A percentile compares a stretch with the other conserved stretches of the same genome.
phyloP scores from a whole-genome alignment of 1,140 invertebrate genomes.

The Geopemphigus sp. region DNA sequence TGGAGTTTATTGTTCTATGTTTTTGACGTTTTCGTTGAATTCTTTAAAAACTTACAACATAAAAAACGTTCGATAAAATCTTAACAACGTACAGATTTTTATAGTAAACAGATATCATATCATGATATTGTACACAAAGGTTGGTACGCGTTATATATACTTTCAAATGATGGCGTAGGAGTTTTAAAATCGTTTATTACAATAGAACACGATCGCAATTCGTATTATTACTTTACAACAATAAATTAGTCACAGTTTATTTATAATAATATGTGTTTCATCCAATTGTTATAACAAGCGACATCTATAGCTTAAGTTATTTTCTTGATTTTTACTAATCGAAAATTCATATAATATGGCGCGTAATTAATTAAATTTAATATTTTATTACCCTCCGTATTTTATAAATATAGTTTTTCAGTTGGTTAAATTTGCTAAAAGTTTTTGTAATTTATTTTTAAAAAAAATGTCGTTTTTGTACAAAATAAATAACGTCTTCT shows the following conservation, averaged over 20 bases:
- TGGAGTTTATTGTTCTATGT: no score
- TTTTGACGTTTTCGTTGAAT: no score
- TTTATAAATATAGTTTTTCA: constrained; percentile 31
- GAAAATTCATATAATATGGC: constrained; percentile 1
- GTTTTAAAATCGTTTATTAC: constrained; percentile 15
- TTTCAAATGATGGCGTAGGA: neutral
- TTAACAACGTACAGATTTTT: neutral
- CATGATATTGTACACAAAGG: neutral
- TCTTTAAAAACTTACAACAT: no score
- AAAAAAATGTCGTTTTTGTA: constrained; percentile 32
- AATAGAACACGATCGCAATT: constrained; percentile 21
- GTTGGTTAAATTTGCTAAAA: constrained; percentile 25
- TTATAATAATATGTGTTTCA: constrained; percentile 40
- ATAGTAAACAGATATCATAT: neutral
- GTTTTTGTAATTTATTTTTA: constrained; percentile 23
- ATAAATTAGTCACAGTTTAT: constrained; percentile 46
- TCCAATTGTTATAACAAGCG: constrained; percentile 33
- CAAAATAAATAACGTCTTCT: constrained; percentile 46
- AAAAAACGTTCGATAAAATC: no score
- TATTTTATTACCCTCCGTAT: constrained; percentile 11
- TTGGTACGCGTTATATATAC: neutral
- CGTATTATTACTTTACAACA: constrained; percentile 30
- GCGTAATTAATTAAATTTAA: constrained; percentile 20
- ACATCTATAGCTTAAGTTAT: constrained; percentile 10
- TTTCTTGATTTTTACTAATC: constrained; percentile 28